Conservation (phyloP, 2,888 invertebrate species). For the Halictus ligatus region DNA sequence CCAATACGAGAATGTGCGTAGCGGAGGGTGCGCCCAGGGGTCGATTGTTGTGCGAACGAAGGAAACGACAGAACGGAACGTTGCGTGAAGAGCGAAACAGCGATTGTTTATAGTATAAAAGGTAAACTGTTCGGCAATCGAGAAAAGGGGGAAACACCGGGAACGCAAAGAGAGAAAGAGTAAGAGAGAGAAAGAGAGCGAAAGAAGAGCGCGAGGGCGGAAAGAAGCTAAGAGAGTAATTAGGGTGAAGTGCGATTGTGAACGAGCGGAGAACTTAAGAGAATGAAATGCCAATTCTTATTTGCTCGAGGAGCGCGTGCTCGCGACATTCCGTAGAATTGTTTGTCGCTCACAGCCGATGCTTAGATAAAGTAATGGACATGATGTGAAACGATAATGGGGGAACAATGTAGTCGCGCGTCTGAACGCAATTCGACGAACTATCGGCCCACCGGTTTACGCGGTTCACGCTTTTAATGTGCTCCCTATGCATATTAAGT, state of each 20-base stretch:
- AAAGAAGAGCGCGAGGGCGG: constrained; percentile 33
- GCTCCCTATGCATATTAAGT: background rate
- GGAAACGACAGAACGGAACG: constrained; percentile 12
- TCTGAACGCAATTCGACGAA: background rate
- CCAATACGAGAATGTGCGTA: background rate
- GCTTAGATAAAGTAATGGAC: constrained; percentile 16
- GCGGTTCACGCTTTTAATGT: background rate
- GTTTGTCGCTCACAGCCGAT: constrained; percentile 19
- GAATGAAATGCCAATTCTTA: constrained; percentile 53
- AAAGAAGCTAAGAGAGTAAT: constrained; percentile 62
- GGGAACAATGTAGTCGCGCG: background rate
- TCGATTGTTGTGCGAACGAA: constrained; percentile 11
- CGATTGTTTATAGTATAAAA: constrained; percentile 35
- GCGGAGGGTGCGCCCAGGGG: background rate
- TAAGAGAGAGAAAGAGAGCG: background rate
- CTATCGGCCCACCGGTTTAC: background rate
- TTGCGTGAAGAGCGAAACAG: constrained; percentile 27
- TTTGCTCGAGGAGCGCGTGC: constrained; percentile 41
- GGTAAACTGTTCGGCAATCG: constrained; percentile 18
- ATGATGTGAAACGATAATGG: constrained; percentile 9
- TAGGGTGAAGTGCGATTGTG: constrained; percentile 54
- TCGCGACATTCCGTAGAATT: constrained; percentile 35
- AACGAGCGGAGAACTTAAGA: constrained; percentile 42
- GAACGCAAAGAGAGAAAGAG: background rate
- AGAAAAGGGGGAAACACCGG: background rate